These are phyloP conservation scores for Himalopsyche japonica DNA, from an alignment of 2,888 invertebrate genomes.

Conservation along the genomic window DNA sequence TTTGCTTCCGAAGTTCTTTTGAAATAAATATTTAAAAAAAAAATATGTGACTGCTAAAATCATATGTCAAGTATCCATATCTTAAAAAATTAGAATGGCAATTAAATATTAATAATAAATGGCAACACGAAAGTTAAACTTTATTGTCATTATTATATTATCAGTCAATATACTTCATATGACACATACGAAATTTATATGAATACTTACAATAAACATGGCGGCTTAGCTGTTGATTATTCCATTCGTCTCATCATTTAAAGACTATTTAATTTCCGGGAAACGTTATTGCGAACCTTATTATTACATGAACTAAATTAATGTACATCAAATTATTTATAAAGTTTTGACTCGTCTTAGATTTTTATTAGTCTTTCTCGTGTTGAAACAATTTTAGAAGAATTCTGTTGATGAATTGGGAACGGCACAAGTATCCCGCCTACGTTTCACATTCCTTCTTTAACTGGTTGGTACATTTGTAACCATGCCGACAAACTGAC, in stretches of 20 bases:
- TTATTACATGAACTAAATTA: not conserved
- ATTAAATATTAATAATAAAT: no score
- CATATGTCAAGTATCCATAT: no score
- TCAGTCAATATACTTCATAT: no score
- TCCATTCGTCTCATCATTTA: not conserved
- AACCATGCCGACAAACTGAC: not conserved
- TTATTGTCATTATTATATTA: no score
- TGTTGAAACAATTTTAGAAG: not conserved
- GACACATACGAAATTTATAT: no score
- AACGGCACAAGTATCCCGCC: not conserved
- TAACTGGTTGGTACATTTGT: not conserved
- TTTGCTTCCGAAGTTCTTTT: no score
- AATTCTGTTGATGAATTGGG: not conserved
- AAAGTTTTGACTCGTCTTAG: not conserved
- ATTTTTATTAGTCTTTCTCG: not conserved
- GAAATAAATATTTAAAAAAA: no score
- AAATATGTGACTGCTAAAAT: no score
- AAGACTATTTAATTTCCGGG: not conserved
- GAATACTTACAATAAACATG: no score
- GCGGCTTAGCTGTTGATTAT: not conserved
- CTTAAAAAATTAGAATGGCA: no score
- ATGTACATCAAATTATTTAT: not conserved
- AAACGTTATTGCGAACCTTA: not conserved
- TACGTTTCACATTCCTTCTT: not conserved
- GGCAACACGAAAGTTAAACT: no score